Base-by-base conservation (phyloP, 2,888 invertebrate species). In the Sericinus montela region DNA sequence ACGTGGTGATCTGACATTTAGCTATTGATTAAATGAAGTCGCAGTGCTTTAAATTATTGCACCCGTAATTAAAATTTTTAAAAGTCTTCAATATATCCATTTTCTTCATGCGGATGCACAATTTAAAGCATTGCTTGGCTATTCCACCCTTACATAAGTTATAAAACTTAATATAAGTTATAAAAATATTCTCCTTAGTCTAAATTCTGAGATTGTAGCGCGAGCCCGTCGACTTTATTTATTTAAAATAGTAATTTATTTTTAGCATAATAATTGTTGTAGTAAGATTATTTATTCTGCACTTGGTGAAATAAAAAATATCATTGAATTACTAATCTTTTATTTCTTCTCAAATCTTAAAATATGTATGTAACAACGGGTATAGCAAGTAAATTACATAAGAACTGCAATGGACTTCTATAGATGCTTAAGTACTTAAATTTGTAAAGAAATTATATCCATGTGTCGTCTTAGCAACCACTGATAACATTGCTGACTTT, bases 211-310 rank as follows among this genome's bases (percentile, higher is more conserved):
- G 70, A 54, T 65, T 64, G 36, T 36, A 70, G 79, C 75, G 85
- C 83, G 87, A 87, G 79, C 82, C 84, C 87, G 87, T 88, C 87
- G 87, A 85, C 82, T 82, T 85, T 79, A 75, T 75, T 72, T 66
- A 59, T 62, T 45, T 43, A 39, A 16, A 45, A 45, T 53, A 62
- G 55, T 87, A 84, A 83, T 79, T 85, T 83, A 80, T 78, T 75
- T 58, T 72, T 65, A 62, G 58, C 61, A 57, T 77, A 75, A 74
- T 19, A 69, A 72, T 72, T 79, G 69, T 72, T 76, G 70, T 72
- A 59, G 62, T 79, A 77, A 85, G 78, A 55, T 75, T 86, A 86
- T 88, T 87, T 87, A 87, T 86, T 84, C 80, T 75, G 80, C 84
- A 86, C 80, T 67, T 68, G 74, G 69, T 73, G 64, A 68, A 75